These are phyloP conservation scores for Ibidorhyncha struthersii DNA, from an alignment of 2,113 vertebrate genomes.

Conservation along the genomic window DNA sequence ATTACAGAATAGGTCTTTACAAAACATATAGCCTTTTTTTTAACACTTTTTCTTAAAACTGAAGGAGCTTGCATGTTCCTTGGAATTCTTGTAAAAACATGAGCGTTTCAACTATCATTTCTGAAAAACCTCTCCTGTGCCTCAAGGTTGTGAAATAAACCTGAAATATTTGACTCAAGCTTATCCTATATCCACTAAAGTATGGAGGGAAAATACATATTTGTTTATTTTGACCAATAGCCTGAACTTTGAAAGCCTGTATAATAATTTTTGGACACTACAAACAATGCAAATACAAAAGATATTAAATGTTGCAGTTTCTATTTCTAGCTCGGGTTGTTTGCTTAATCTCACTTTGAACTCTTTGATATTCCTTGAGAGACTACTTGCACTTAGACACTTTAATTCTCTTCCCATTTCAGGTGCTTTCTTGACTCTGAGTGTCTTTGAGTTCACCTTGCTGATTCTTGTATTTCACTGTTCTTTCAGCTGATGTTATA, in stretches of 20 bases:
- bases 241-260: background rate
- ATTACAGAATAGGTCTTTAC: background rate
- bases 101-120: background rate
- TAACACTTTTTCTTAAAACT: background rate
- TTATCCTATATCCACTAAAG: background rate
- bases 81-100: background rate
- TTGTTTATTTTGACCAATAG: background rate
- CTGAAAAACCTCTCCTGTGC: background rate
- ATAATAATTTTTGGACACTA: background rate
- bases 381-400: background rate
- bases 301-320: background rate
- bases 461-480: background rate
- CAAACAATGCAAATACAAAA: no score
- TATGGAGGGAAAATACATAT: background rate
- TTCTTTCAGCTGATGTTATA: background rate
- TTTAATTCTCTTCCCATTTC: background rate
- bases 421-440: background rate
- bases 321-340: background rate
- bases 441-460: background rate
- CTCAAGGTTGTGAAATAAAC: background rate
- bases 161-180: background rate
- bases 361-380: background rate
- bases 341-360: background rate
- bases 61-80: background rate
- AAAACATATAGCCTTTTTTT: accelerated